Percentiles rank a stretch among this genome's conserved stretches.
Evolutionary conservation across 2,888 invertebrate species (phyloP).

Genomic region (Nudaria mundana): DNA sequence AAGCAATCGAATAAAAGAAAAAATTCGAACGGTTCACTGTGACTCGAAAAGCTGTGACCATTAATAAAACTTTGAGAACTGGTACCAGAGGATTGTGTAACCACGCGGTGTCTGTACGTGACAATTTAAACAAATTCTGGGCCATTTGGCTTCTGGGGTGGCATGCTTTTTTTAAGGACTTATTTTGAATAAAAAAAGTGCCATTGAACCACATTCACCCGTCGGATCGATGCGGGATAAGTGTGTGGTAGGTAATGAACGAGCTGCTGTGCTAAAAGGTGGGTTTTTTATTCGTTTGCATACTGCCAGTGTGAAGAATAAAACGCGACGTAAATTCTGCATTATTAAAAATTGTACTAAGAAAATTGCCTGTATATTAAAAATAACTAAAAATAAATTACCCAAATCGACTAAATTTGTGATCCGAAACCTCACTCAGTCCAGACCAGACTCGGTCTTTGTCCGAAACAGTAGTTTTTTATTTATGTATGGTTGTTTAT

Average conservation of each 20-base stretch:
- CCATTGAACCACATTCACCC: constrained; percentile 61
- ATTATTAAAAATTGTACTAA: background rate
- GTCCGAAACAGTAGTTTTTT: too few relatives aligned
- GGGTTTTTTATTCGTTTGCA: constrained; percentile 28
- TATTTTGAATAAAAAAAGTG: constrained; percentile 72
- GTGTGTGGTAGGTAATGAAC: constrained; percentile 63
- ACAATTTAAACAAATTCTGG: constrained; percentile 82
- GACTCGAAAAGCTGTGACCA: background rate
- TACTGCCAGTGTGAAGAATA: constrained; percentile 16
- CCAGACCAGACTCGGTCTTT: too few relatives aligned
- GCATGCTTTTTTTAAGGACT: constrained; percentile 67
- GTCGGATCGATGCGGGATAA: constrained; percentile 69
- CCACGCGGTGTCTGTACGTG: constrained; percentile 78
- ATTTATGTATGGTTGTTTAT: too few relatives aligned
- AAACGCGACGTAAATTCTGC: background rate
- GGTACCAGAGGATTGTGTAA: constrained; percentile 64
- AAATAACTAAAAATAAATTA: too few relatives aligned
- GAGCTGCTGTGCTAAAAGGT: constrained; percentile 29
- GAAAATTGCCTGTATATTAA: background rate
- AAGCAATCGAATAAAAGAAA: background rate
- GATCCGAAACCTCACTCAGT: too few relatives aligned
- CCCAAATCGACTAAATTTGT: too few relatives aligned
- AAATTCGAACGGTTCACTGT: background rate
- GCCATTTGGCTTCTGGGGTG: constrained; percentile 81
- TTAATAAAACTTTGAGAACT: constrained; percentile 51